Evolutionary conservation across 2,797 vertebrate genomes (phyloP).

Genomic region (Xerus rutilus): DNA sequence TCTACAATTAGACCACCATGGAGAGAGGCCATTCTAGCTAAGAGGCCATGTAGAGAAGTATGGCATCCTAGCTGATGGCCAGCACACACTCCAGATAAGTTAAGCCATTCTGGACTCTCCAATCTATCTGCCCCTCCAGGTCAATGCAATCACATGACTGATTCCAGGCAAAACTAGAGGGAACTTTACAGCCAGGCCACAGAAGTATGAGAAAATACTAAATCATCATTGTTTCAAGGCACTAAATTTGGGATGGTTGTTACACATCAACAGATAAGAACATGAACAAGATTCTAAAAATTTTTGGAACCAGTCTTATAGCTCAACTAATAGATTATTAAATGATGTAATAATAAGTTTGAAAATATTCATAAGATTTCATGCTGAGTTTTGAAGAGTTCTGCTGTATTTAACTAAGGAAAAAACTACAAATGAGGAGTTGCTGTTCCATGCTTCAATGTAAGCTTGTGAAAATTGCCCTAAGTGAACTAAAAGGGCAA

Average conservation of each 20-base stretch:
- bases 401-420: conserved; percentile 38
- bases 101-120: rapidly evolving
- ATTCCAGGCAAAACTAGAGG: neutral
- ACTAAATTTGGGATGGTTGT: neutral
- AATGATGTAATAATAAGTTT: conserved; percentile 49
- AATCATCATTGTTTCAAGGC: neutral
- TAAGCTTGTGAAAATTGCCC: conserved; percentile 29
- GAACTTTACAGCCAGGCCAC: neutral
- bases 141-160: neutral
- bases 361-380: conserved; percentile 2
- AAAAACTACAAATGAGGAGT: neutral
- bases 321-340: neutral
- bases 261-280: neutral
- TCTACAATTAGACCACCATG: neutral
- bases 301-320: neutral
- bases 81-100: neutral
- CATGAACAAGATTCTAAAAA: neutral
- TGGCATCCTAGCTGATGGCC: neutral
- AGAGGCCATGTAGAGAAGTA: neutral
- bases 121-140: neutral
- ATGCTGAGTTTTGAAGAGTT: neutral
- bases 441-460: neutral
- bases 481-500: conserved; percentile 59
- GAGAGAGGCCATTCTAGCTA: neutral
- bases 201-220: neutral